Evolutionary conservation across 2,888 invertebrate species (phyloP).

Genomic region (Noctua comes): DNA sequence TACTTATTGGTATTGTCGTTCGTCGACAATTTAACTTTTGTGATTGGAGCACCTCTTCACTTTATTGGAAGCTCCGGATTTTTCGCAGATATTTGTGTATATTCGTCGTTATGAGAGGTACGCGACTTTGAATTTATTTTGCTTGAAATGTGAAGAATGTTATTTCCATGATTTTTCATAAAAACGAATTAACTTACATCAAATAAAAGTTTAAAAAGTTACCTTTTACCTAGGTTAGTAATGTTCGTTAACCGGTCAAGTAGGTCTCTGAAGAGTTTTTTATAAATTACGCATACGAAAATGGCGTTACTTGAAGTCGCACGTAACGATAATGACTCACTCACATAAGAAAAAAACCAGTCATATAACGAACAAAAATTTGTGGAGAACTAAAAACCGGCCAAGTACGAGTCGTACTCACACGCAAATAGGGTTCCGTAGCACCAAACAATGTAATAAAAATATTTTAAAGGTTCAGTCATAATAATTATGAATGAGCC

Average conservation of each 20-base stretch:
- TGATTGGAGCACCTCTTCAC: constrained; percentile 49
- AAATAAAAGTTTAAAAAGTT: neutral
- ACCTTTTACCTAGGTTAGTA: neutral
- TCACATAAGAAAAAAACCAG: neutral
- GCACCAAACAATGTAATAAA: too few species aligned
- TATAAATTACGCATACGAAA: neutral
- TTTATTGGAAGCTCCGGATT: constrained; percentile 38
- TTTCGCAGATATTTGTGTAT: constrained; percentile 23
- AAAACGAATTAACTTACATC: neutral
- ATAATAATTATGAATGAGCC: too few species aligned
- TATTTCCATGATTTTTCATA: neutral
- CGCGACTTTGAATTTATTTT: constrained; percentile 20
- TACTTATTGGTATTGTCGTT: constrained; percentile 46
- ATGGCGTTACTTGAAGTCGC: neutral
- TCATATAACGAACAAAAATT: neutral
- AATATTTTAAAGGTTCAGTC: too few species aligned
- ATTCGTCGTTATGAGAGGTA: constrained; percentile 14
- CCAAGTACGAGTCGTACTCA: too few species aligned
- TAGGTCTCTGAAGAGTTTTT: neutral
- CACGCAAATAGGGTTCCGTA: too few species aligned
- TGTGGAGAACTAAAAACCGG: too few species aligned
- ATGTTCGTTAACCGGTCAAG: neutral
- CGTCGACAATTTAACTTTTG: constrained; percentile 59
- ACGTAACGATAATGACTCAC: neutral
- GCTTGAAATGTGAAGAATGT: constrained; percentile 2